Conservation (phyloP, 2,113 vertebrate species). For the Bubo bubo region DNA sequence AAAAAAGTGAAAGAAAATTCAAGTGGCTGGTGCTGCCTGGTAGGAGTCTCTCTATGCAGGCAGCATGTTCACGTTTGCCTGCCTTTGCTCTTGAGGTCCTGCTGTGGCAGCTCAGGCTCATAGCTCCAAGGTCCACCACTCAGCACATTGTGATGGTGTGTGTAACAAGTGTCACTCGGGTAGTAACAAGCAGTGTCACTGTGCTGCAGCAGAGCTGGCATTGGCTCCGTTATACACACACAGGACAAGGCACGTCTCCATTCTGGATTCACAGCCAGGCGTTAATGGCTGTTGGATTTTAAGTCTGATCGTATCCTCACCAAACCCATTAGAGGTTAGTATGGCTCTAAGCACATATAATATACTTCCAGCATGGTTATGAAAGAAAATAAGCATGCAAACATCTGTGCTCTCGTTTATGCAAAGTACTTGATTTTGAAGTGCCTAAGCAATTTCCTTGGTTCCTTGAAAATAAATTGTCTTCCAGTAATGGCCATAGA, state of each 20-base stretch:
- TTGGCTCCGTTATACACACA: fast-evolving
- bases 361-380: background rate
- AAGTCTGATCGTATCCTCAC: background rate
- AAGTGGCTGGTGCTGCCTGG: fast-evolving
- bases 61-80: fast-evolving
- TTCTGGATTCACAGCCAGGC: background rate
- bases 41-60: background rate
- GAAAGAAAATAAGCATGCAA: background rate
- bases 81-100: background rate
- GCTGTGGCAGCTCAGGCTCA: fast-evolving
- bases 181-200: fast-evolving
- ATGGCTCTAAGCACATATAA: background rate
- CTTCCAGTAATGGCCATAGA: background rate
- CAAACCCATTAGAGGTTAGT: background rate
- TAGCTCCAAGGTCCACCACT: background rate
- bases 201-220: fast-evolving
- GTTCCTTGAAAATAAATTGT: background rate
- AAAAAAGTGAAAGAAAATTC: background rate
- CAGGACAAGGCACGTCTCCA: background rate
- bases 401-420: background rate
- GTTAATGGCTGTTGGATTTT: fast-evolving
- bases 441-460: background rate
- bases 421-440: background rate
- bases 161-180: fast-evolving
- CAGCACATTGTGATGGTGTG: fast-evolving